Conservation (phyloP, 2,888 invertebrate genomes). For the Ceraclea dissimilis region DNA sequence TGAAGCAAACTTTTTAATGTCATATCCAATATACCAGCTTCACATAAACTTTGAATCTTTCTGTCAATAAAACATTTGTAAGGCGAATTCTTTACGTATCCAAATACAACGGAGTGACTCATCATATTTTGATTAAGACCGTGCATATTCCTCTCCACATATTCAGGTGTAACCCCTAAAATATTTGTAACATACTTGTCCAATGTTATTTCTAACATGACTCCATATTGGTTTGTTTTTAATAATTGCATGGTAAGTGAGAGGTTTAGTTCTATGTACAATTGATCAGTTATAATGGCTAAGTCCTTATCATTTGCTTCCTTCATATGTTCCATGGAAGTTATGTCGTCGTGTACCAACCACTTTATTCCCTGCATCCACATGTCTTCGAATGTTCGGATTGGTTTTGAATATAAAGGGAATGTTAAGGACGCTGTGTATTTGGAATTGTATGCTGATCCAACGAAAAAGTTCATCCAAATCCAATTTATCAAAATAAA, state of each 20-base stretch:
- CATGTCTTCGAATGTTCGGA: constrained; percentile 14
- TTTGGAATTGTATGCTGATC: constrained; percentile 9
- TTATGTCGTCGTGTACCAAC: not conserved
- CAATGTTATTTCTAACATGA: constrained; percentile 9
- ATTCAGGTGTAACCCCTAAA: not conserved
- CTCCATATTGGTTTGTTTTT: constrained; percentile 5
- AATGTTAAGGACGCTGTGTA: constrained; percentile 12
- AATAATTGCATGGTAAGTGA: not conserved
- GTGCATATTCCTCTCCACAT: constrained; percentile 6
- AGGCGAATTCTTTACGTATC: constrained; percentile 8
- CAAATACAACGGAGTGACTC: constrained; percentile 10
- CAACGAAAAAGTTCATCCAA: constrained; percentile 9
- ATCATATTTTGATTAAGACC: constrained; percentile 5
- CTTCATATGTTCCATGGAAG: not conserved
- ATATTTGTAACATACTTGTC: constrained; percentile 7
- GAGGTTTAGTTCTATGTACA: not conserved
- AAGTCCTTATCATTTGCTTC: constrained; percentile 1
- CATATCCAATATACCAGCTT: constrained; percentile 3
- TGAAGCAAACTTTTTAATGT: not conserved
- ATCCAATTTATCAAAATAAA: constrained; percentile 9
- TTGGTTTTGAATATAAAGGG: constrained; percentile 10
- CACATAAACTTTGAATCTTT: constrained; percentile 4
- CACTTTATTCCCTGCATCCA: constrained; percentile 5
- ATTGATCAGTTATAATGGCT: not conserved
- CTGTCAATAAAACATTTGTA: constrained; percentile 14